Conservation (phyloP, 2,797 vertebrate genomes). For the Sandelia bainsii region DNA sequence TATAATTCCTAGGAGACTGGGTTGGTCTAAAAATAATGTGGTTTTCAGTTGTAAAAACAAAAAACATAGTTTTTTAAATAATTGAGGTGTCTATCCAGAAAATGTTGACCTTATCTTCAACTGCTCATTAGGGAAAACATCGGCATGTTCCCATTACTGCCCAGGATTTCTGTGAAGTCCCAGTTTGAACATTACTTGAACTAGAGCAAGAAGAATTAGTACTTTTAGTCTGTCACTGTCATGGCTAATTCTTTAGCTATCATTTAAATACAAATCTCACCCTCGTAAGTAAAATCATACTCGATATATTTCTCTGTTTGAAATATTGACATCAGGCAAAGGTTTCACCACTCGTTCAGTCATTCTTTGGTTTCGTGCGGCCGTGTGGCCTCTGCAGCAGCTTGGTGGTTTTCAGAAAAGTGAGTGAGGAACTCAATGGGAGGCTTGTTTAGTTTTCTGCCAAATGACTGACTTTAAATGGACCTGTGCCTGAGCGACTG, state of each 20-base stretch:
- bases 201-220: too few species aligned
- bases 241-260: not conserved
- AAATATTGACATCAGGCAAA: not conserved
- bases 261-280: not conserved
- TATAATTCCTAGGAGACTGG: too few species aligned
- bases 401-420: conserved; percentile 47
- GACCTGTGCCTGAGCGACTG: conserved; percentile 42
- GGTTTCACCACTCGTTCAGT: conserved; percentile 4
- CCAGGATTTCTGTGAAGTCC: not conserved
- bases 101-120: not conserved
- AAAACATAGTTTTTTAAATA: not conserved
- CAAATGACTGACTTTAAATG: conserved; percentile 81
- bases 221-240: not conserved
- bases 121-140: not conserved
- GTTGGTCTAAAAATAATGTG: not conserved
- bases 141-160: not conserved
- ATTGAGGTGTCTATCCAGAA: not conserved
- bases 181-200: not conserved
- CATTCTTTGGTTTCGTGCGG: conserved; percentile 5
- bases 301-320: not conserved
- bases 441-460: conserved; percentile 79
- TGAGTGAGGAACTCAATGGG: conserved; percentile 71
- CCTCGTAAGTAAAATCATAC: not conserved
- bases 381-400: conserved; percentile 23
- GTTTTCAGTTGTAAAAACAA: not conserved